phyloP scores from a whole-genome alignment of 2,797 vertebrate species.

The Mormyrops attenuatus region DNA sequence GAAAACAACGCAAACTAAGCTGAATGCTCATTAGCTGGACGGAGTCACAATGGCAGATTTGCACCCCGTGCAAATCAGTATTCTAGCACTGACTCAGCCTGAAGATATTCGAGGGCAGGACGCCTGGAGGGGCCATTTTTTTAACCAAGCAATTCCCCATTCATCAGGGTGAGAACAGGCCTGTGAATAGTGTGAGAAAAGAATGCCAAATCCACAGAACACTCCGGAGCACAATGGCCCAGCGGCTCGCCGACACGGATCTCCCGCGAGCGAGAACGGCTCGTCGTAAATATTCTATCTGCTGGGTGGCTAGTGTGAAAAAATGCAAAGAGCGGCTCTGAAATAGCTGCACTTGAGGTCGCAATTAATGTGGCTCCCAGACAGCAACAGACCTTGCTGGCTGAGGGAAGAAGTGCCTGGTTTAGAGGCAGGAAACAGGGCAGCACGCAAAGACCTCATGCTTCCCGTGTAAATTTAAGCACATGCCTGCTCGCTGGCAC shows the following conservation, averaged over 20 bases:
- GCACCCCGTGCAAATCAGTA: conserved; percentile 12
- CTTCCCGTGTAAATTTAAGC: background rate
- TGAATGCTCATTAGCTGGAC: background rate
- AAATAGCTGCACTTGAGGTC: conserved; percentile 3
- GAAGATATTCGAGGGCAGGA: conserved; percentile 21
- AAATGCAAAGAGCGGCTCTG: background rate
- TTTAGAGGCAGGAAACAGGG: background rate
- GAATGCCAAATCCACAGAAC: conserved; percentile 22
- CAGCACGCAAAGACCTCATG: background rate
- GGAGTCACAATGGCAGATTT: background rate
- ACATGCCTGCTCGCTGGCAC: background rate
- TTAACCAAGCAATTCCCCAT: conserved; percentile 21
- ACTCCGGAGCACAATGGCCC: conserved; percentile 18
- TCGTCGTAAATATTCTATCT: conserved; percentile 18
- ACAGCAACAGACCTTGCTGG: background rate
- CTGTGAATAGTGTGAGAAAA: conserved; percentile 30
- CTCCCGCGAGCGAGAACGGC: conserved; percentile 7
- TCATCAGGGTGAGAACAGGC: conserved; percentile 21
- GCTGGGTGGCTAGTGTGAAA: background rate
- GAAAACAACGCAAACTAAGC: background rate
- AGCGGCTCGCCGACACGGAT: conserved; percentile 10
- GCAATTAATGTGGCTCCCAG: conserved; percentile 23
- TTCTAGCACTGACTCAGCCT: conserved; percentile 17
- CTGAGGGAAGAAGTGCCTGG: background rate
- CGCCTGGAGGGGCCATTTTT: background rate